Percentiles rank a stretch among this genome's conserved stretches.
phyloP scores from a whole-genome alignment of 2,113 vertebrate species.

The Hystrix cristata region DNA sequence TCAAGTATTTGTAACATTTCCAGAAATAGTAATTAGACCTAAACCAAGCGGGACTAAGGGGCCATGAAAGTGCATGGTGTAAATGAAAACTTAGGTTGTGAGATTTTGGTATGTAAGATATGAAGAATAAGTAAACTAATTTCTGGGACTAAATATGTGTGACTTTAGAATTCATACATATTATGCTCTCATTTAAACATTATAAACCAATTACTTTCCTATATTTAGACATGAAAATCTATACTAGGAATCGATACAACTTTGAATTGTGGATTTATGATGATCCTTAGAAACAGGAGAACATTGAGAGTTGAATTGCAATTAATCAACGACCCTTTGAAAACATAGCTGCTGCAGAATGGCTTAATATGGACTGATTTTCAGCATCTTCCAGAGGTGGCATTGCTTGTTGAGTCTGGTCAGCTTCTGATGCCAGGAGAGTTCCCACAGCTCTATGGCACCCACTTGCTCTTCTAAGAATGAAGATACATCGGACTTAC shows the following conservation, averaged over 20 bases:
- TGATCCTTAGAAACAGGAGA: background rate
- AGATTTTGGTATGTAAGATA: background rate
- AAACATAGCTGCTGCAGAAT: background rate
- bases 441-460: background rate
- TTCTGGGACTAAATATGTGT: background rate
- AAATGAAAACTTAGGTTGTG: background rate
- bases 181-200: background rate
- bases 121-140: background rate
- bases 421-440: background rate
- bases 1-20: background rate
- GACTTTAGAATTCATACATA: background rate
- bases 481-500: background rate
- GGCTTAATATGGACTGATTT: background rate
- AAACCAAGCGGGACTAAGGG: background rate
- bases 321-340: background rate
- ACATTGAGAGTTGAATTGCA: background rate
- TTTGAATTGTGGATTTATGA: background rate
- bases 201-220: slow-evolving; percentile 1
- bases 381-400: background rate
- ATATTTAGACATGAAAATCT: background rate
- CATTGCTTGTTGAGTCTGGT: background rate
- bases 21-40: background rate
- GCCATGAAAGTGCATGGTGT: background rate
- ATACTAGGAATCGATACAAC: background rate
- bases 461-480: background rate